Base-by-base conservation (phyloP, 2,113 vertebrate species). In the Pipra filicauda region DNA sequence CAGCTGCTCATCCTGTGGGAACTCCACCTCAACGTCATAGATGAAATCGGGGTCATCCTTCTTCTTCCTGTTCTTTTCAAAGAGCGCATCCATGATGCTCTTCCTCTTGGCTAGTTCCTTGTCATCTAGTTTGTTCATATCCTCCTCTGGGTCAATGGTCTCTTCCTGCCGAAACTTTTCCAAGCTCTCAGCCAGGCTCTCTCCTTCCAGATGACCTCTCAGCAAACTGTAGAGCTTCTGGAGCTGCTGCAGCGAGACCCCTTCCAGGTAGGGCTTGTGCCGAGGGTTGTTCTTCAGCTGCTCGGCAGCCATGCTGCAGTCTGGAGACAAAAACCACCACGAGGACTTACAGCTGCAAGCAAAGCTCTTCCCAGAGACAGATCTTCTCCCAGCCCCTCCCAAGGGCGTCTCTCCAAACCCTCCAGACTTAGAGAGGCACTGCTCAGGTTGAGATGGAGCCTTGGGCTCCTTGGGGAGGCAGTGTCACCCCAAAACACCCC, bases 61-160 rank as follows among this genome's bases (percentile, higher is more conserved):
- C 89, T 59, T 98, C 91, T 97, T 99, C 59, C 98, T 98, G 96
- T 99, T 99, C 95, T 97, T 98, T 93, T 99, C 98, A 5, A 99
- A 99, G 54, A 99, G 95, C 77, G 98, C 96, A 33, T 99, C 99
- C 99, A 99, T 99, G 92, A 99, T 98, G 52, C 96, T 98, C 94
- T 99, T 99, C 95, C 98, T 99, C 77, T 98, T 98, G 65, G 98
- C 98, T 48, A 99, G 97, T 27, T 99, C 98, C 35, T 98, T 97
- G 37, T 99, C 99, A 41, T 98, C 98, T n/a, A 99, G 97, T 96
- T 99, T 99, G 97, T 99, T 99, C 64, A 99, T 97, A 89, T 99
- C 99, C 93, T 99, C 98, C 15, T 99, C 97, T 5, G 98, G 98
- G 93, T 99, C 98, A 44, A 99, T 89, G 46, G 78, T 95, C 69